Evolutionary conservation across 2,888 invertebrate species (phyloP).

Genomic region (Selenia dentaria): DNA sequence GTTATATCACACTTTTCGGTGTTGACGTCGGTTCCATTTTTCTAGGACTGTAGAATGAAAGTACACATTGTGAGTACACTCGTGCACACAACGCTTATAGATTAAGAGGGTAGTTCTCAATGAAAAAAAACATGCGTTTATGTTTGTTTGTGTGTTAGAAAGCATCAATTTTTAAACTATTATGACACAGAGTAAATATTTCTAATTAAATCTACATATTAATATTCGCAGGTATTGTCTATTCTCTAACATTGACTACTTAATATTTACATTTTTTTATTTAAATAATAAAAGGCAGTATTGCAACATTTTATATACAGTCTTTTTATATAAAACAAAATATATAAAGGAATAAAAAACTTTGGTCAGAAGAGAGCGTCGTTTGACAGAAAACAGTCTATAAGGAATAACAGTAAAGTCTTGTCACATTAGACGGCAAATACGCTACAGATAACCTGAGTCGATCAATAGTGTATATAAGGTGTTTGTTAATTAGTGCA

Average conservation of each 20-base stretch:
- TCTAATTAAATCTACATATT: slow-evolving; percentile 26
- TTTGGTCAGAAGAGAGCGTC: slow-evolving; percentile 32
- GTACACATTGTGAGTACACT: too few species aligned
- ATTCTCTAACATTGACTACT: slow-evolving; percentile 27
- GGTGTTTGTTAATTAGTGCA: too few species aligned
- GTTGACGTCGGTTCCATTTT: too few species aligned
- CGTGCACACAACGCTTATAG: too few species aligned
- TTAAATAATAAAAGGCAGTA: slow-evolving; percentile 19
- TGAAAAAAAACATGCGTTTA: too few species aligned
- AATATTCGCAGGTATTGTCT: slow-evolving; percentile 39
- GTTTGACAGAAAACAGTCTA: background rate
- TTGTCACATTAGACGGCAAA: too few species aligned
- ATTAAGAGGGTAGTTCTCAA: too few species aligned
- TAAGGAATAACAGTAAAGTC: background rate
- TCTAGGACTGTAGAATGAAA: too few species aligned
- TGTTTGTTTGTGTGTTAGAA: slow-evolving; percentile 28
- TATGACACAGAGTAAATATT: slow-evolving; percentile 12
- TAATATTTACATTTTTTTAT: slow-evolving; percentile 12
- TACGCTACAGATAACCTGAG: too few species aligned
- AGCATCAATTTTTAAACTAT: slow-evolving; percentile 27
- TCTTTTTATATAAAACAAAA: slow-evolving; percentile 27
- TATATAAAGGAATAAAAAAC: slow-evolving; percentile 33
- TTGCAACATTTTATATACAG: slow-evolving; percentile 16
- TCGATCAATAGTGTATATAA: too few species aligned
- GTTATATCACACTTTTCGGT: too few species aligned